phyloP scores from a whole-genome alignment of 2,797 vertebrate species.

The Rhadinocentrus ornatus region DNA sequence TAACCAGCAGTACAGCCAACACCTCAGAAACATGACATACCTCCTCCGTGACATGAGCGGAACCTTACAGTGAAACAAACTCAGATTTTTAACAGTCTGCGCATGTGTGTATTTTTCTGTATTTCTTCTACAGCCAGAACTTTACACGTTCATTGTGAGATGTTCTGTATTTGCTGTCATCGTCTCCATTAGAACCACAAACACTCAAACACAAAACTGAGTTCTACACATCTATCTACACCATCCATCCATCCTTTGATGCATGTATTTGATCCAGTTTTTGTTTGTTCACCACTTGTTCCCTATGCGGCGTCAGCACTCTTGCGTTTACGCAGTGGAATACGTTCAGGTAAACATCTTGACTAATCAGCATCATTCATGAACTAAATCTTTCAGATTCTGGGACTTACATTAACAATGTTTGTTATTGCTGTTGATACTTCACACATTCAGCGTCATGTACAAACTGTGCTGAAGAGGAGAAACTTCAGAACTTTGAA shows the following conservation, averaged over 20 bases:
- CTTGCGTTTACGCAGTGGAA: constrained; percentile 83
- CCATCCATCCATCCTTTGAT: constrained; percentile 38
- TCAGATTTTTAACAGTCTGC: neutral
- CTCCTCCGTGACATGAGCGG: neutral
- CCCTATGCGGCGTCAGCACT: constrained; percentile 82
- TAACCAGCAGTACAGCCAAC: constrained; percentile 57
- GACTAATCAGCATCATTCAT: constrained; percentile 30
- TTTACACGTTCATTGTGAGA: neutral
- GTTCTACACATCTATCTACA: neutral
- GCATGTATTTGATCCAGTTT: constrained; percentile 76
- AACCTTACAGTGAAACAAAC: neutral
- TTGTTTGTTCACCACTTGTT: constrained; percentile 79
- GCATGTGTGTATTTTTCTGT: neutral
- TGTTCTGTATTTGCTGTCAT: neutral
- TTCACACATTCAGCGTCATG: neutral
- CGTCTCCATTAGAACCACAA: neutral
- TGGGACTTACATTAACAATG: constrained; percentile 7
- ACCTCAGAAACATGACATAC: neutral
- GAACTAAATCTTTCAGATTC: constrained; percentile 42
- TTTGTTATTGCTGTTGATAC: neutral
- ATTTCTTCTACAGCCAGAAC: neutral
- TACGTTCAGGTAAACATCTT: constrained; percentile 78
- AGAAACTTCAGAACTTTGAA: too few species aligned
- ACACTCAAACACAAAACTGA: neutral
- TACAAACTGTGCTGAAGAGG: too few species aligned